Conservation (phyloP, 2,797 vertebrate genomes). For the Champsocephalus esox region DNA sequence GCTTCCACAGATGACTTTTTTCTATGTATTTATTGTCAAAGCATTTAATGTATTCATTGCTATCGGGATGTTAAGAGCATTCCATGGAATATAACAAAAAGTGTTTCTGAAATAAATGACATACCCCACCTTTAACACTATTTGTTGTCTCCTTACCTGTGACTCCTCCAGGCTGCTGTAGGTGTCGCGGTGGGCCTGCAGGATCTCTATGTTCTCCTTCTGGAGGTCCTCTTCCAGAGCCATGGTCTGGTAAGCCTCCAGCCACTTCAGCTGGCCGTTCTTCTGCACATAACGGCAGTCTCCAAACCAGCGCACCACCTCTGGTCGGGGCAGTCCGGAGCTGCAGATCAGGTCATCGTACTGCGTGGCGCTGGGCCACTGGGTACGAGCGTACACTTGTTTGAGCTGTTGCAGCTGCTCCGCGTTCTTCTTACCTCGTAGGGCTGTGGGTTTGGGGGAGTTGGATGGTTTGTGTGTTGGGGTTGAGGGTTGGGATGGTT, state of each 20-base stretch:
- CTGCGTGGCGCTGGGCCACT: slow-evolving; percentile 93
- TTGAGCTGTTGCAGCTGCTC: slow-evolving; percentile 95
- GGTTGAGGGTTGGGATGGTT: slow-evolving; percentile 52
- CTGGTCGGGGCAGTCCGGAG: slow-evolving; percentile 90
- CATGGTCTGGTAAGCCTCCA: slow-evolving; percentile 90
- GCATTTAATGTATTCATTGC: no score
- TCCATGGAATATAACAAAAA: no score
- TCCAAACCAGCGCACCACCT: slow-evolving; percentile 98
- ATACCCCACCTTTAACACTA: not conserved
- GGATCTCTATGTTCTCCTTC: slow-evolving; percentile 76
- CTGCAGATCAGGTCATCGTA: slow-evolving; percentile 91
- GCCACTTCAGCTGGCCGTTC: slow-evolving; percentile 96
- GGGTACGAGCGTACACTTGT: slow-evolving; percentile 93
- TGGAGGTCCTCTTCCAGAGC: slow-evolving; percentile 85
- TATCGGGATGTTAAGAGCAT: no score
- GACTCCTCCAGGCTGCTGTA: slow-evolving; percentile 86
- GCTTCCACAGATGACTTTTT: no score
- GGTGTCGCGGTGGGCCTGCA: slow-evolving; percentile 87
- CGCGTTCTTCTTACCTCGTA: slow-evolving; percentile 90
- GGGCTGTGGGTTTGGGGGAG: slow-evolving; percentile 69
- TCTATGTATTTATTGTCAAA: no score
- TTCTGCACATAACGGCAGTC: slow-evolving; percentile 96
- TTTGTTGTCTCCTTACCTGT: slow-evolving; percentile 62
- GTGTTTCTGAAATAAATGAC: no score
- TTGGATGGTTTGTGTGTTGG: slow-evolving; percentile 55